phyloP scores from a whole-genome alignment of 2,113 vertebrate genomes.

The Megaceryle maxima region DNA sequence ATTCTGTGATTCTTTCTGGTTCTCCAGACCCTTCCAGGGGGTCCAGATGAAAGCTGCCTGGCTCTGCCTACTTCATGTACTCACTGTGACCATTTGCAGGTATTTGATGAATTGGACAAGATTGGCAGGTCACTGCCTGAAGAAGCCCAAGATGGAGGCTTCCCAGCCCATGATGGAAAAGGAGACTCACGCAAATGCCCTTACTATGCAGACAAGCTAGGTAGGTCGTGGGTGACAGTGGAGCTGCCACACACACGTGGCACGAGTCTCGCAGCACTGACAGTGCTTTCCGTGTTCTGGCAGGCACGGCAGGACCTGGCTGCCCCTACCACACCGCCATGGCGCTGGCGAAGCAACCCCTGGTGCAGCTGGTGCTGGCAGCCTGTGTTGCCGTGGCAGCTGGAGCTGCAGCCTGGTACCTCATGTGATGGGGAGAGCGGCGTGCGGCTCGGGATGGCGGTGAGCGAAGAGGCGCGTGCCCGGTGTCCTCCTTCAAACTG shows the following conservation, averaged over 20 bases:
- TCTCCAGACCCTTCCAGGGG: neutral
- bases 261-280: neutral
- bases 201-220: constrained; percentile 83
- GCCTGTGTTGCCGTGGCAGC: constrained; percentile 82
- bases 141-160: constrained; percentile 76
- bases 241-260: rapidly evolving
- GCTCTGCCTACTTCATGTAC: neutral
- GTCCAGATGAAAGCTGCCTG: neutral
- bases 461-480: neutral
- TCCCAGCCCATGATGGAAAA: constrained; percentile 80
- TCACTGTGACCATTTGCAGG: constrained; percentile 65
- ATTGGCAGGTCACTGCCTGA: constrained; percentile 78
- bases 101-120: constrained; percentile 92
- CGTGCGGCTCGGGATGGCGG: neutral
- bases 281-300: neutral
- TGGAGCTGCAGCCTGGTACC: constrained; percentile 87
- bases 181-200: constrained; percentile 92
- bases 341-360: constrained; percentile 78
- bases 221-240: neutral
- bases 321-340: constrained; percentile 74
- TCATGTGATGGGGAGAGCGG: constrained; percentile 78
- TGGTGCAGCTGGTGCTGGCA: constrained; percentile 84
- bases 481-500: neutral
- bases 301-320: constrained; percentile 69
- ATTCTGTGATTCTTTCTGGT: neutral